phyloP scores from a whole-genome alignment of 1,140 invertebrate genomes.

The Psilanteris sp. region DNA sequence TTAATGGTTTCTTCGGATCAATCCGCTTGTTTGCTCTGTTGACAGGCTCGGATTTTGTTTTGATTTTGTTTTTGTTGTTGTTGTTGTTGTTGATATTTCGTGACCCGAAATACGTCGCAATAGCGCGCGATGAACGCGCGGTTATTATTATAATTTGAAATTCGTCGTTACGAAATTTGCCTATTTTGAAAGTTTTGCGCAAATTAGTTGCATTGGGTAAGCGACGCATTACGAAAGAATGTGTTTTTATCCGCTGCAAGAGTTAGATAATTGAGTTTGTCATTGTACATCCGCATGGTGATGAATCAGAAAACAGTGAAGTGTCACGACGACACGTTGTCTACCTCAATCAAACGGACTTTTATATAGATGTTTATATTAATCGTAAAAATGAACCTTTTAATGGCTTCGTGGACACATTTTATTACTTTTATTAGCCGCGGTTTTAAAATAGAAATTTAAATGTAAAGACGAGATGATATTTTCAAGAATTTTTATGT shows the following conservation, averaged over 20 bases:
- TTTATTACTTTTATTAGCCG: slow-evolving; percentile 31
- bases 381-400: slow-evolving; percentile 40
- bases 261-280: slow-evolving; percentile 52
- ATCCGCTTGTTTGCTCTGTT: too few relatives aligned
- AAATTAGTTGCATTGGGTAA: slow-evolving; percentile 14
- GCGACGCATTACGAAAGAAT: slow-evolving; percentile 15
- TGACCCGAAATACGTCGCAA: too few relatives aligned
- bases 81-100: too few relatives aligned
- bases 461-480: slow-evolving; percentile 1
- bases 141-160: slow-evolving; percentile 2
- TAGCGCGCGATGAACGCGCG: too few relatives aligned
- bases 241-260: slow-evolving; percentile 10
- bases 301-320: slow-evolving; percentile 51
- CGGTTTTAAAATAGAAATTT: slow-evolving; percentile 13
- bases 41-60: too few relatives aligned
- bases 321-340: slow-evolving; percentile 38
- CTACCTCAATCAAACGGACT: slow-evolving; percentile 49
- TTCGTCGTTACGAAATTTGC: not conserved
- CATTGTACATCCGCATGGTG: slow-evolving; percentile 52
- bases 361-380: slow-evolving; percentile 50
- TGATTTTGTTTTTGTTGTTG: too few relatives aligned
- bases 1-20: too few relatives aligned
- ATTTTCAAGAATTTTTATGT: not conserved
- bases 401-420: slow-evolving; percentile 18
- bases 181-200: slow-evolving; percentile 6